phyloP scores from a whole-genome alignment of 2,888 invertebrate species.

The Luperina testacea region DNA sequence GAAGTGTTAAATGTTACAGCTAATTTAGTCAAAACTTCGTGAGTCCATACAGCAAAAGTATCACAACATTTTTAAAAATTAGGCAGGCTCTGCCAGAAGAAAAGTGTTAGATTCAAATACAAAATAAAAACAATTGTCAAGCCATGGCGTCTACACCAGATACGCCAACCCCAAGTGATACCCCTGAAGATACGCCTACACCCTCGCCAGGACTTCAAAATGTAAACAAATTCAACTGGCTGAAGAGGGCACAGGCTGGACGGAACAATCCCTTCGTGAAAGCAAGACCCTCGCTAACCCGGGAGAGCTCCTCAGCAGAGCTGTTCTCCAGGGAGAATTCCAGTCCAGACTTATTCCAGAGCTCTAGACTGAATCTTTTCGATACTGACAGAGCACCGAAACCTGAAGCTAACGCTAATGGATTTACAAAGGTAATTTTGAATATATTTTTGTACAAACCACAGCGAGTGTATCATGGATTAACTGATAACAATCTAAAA shows the following conservation, averaged over 20 bases:
- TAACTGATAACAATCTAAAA: constrained; percentile 30
- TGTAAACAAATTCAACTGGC: constrained; percentile 83
- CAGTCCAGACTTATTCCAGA: constrained; percentile 85
- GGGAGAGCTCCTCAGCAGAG: constrained; percentile 85
- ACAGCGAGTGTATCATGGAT: neutral
- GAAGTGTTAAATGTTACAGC: constrained; percentile 9
- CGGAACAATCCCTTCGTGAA: constrained; percentile 85
- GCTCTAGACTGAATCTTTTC: constrained; percentile 84
- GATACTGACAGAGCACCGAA: constrained; percentile 86
- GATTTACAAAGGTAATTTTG: constrained; percentile 78
- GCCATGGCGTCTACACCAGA: constrained; percentile 65
- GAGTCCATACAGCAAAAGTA: neutral
- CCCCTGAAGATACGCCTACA: constrained; percentile 77
- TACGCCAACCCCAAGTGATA: constrained; percentile 70
- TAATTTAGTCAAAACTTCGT: neutral
- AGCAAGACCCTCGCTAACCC: constrained; percentile 80
- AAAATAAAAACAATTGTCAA: neutral
- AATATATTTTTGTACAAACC: constrained; percentile 1
- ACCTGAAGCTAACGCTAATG: constrained; percentile 76
- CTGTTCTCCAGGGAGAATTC: constrained; percentile 85
- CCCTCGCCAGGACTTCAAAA: constrained; percentile 76
- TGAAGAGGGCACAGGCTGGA: constrained; percentile 78
- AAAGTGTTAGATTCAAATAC: constrained; percentile 2
- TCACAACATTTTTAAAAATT: neutral
- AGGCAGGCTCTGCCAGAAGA: neutral